phyloP scores from a whole-genome alignment of 2,113 vertebrate species.

The Pipa parva region DNA sequence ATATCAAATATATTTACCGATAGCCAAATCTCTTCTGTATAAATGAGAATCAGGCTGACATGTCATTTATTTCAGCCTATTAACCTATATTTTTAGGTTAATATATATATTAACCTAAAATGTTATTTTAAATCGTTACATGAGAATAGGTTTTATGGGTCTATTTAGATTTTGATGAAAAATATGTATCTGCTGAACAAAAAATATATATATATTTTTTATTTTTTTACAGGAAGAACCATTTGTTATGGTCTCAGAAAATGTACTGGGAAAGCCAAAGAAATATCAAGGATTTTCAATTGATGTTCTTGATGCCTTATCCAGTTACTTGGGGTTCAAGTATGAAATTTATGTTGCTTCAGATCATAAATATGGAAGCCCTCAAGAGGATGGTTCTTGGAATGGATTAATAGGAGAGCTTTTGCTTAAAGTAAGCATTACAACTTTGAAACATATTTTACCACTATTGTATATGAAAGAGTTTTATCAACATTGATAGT shows the following conservation, averaged over 20 bases:
- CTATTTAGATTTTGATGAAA: not conserved
- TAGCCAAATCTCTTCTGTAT: too few species aligned
- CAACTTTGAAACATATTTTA: not conserved
- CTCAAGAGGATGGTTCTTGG: conserved; percentile 90
- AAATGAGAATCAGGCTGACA: too few species aligned
- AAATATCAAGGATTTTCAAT: conserved; percentile 97
- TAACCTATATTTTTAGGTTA: too few species aligned
- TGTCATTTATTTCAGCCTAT: too few species aligned
- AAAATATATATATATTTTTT: not conserved
- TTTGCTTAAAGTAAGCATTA: conserved; percentile 88
- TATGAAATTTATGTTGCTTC: conserved; percentile 96
- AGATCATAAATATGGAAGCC: conserved; percentile 92
- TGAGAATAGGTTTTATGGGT: too few species aligned
- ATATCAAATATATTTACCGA: too few species aligned
- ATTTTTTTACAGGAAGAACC: conserved; percentile 82
- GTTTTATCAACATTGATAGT: not conserved
- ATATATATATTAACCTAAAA: too few species aligned
- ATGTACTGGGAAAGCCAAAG: conserved; percentile 94
- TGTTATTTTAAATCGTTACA: too few species aligned
- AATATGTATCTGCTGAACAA: not conserved
- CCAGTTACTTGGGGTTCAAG: conserved; percentile 94
- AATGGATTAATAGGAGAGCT: conserved; percentile 94
- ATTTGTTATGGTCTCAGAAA: conserved; percentile 98
- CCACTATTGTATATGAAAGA: not conserved
- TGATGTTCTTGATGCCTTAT: conserved; percentile 89